Conservation (phyloP, 2,888 invertebrate genomes). For the Empis livida region DNA sequence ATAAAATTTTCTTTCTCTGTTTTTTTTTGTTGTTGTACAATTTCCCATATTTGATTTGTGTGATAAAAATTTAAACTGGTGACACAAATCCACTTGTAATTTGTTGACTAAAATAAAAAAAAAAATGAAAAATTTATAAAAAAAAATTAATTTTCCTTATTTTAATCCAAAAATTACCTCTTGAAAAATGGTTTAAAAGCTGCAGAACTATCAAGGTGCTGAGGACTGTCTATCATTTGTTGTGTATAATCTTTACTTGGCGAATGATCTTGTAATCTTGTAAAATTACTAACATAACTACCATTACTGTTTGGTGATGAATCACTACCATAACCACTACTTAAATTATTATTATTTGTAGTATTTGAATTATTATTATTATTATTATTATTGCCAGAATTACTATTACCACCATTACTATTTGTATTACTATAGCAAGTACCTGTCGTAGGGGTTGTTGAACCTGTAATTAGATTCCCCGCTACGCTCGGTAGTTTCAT, state of each 20-base stretch:
- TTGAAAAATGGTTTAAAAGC: constrained; percentile 86
- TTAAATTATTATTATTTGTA: constrained; percentile 14
- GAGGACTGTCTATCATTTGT: constrained; percentile 20
- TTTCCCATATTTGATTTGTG: no score
- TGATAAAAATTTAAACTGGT: constrained; percentile 45
- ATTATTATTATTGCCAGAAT: constrained; percentile 13
- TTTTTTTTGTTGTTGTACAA: no score
- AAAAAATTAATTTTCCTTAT: constrained; percentile 12
- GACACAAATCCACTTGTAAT: constrained; percentile 62
- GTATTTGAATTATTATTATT: constrained; percentile 15
- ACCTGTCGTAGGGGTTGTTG: constrained; percentile 41
- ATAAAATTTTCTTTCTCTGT: no score
- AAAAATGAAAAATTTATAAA: constrained; percentile 8
- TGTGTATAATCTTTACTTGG: constrained; percentile 24
- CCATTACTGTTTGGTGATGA: constrained; percentile 16
- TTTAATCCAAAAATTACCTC: constrained; percentile 45
- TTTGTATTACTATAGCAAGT: constrained; percentile 37
- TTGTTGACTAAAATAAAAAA: constrained; percentile 49
- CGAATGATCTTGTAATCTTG: constrained; percentile 26
- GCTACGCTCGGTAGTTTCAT: constrained; percentile 78
- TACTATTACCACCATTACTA: constrained; percentile 15
- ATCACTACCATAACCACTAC: constrained; percentile 14
- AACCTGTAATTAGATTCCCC: constrained; percentile 55
- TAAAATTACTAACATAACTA: constrained; percentile 17
- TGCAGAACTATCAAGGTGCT: constrained; percentile 28